phyloP scores from a whole-genome alignment of 2,113 vertebrate species.

The Sitta europaea region DNA sequence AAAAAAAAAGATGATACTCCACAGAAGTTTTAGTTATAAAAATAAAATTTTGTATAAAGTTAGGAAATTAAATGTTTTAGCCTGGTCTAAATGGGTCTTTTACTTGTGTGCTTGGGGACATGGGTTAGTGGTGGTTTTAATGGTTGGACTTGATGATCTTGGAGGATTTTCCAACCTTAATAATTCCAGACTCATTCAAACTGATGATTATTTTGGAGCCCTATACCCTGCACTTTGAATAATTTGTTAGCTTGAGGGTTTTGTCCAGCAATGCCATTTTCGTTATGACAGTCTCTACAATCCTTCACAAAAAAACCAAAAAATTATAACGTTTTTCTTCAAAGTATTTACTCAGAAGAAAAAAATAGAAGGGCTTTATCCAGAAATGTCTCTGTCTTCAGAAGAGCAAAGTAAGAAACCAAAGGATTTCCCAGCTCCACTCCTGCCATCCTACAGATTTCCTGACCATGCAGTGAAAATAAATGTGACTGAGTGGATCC shows the following conservation, averaged over 20 bases:
- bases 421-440: neutral
- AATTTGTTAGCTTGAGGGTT: neutral
- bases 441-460: neutral
- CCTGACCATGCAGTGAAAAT: fast-evolving
- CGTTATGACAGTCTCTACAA: neutral
- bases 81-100: neutral
- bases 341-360: neutral
- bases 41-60: neutral
- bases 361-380: neutral
- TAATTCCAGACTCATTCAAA: neutral
- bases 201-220: neutral
- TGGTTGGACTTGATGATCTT: neutral
- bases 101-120: neutral
- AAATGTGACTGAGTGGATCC: neutral
- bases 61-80: neutral
- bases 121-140: neutral
- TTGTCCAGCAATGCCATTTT: neutral
- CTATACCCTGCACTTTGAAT: neutral
- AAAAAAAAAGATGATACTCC: neutral
- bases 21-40: neutral
- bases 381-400: neutral
- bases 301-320: neutral
- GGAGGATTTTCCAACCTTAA: neutral
- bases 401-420: neutral
- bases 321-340: neutral